These are phyloP conservation scores for Corydoras sp. DNA, from an alignment of 2,113 vertebrate genomes.

Conservation along the genomic window DNA sequence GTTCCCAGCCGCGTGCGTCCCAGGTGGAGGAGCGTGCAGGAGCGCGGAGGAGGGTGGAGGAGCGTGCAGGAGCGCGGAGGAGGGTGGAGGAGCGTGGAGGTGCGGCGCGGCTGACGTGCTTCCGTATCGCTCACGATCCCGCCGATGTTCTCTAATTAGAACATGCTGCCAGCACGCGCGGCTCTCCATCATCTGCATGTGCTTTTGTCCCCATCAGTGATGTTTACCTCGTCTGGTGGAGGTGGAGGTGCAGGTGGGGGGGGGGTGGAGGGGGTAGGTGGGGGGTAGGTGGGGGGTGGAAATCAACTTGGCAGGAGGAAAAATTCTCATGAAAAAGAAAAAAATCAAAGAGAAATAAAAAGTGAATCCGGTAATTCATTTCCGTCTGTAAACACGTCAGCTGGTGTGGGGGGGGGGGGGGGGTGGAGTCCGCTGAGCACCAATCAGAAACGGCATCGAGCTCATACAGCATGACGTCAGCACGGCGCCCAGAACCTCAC, in stretches of 20 bases:
- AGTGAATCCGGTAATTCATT: conserved; percentile 32
- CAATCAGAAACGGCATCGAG: conserved; percentile 30
- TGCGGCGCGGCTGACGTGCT: too few species aligned
- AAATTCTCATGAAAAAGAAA: conserved; percentile 21
- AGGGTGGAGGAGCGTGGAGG: too few species aligned
- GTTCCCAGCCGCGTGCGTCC: conserved; percentile 59
- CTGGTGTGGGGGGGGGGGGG: conserved; percentile 6
- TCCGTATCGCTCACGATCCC: conserved; percentile 69
- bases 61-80: too few species aligned
- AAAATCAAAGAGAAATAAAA: not conserved
- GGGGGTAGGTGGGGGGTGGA: conserved; percentile 20
- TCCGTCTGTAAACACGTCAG: conserved; percentile 19
- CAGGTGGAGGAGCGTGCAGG: conserved; percentile 65
- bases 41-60: too few species aligned
- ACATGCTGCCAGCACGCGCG: conserved; percentile 56
- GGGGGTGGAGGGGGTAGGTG: too few species aligned
- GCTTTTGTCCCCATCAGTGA: conserved; percentile 43
- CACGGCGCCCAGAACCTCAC: conserved; percentile 34
- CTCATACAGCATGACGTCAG: conserved; percentile 31
- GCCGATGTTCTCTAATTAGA: conserved; percentile 64
- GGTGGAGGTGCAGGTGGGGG: too few species aligned
- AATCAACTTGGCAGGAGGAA: conserved; percentile 32
- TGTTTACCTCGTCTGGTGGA: conserved; percentile 40
- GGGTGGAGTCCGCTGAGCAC: conserved; percentile 22
- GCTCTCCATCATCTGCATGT: conserved; percentile 58